A percentile compares a stretch with the other conserved stretches of the same genome.
phyloP scores from a whole-genome alignment of 2,113 vertebrate species.

The Cervus canadensis region DNA sequence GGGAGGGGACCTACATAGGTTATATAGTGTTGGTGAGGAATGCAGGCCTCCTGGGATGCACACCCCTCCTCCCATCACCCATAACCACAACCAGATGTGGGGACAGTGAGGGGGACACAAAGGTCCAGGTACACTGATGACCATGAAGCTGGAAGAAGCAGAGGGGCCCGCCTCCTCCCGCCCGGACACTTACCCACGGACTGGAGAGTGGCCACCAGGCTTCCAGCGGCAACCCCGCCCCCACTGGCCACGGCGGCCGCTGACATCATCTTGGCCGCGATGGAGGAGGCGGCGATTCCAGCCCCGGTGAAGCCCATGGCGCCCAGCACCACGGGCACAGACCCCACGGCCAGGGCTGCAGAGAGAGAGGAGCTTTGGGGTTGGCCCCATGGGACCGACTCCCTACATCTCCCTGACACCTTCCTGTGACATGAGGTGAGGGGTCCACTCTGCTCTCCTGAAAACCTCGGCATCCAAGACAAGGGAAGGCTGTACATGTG shows the following conservation, averaged over 20 bases:
- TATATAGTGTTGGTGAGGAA: not conserved
- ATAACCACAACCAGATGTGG: not conserved
- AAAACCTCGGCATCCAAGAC: rapidly evolving
- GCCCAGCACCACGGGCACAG: rapidly evolving
- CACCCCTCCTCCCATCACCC: not conserved
- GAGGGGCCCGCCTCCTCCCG: too few relatives aligned
- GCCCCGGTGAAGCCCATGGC: not conserved
- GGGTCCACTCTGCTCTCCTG: not conserved
- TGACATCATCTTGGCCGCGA: conserved; percentile 31
- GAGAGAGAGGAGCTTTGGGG: not conserved
- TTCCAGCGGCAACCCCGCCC: rapidly evolving
- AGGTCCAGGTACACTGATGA: not conserved
- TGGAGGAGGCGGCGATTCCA: not conserved
- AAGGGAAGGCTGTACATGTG: not conserved
- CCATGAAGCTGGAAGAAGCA: not conserved
- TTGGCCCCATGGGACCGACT: not conserved
- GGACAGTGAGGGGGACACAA: too few relatives aligned
- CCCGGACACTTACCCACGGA: not conserved
- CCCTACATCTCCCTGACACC: not conserved
- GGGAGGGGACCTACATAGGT: too few relatives aligned
- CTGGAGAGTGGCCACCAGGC: not conserved
- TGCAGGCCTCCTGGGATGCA: not conserved
- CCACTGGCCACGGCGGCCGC: rapidly evolving
- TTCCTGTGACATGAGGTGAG: not conserved
- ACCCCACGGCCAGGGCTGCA: rapidly evolving